Percentiles rank a stretch among this genome's conserved stretches.
Conservation (phyloP, 2,888 invertebrate species). For the Embidobia sp. region DNA sequence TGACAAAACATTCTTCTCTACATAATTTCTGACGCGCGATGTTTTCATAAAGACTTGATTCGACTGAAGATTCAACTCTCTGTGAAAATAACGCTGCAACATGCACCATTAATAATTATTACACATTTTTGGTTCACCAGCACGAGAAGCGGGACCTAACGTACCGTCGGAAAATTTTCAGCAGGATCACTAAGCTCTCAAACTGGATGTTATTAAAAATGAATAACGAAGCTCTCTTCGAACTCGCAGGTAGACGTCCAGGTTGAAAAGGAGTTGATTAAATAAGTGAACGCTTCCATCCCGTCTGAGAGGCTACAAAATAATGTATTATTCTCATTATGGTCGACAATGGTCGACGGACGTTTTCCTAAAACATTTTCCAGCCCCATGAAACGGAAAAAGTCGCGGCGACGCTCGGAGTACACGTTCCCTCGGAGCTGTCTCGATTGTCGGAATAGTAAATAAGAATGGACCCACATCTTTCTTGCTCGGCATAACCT, state of each 20-base stretch:
- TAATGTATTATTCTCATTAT: conserved; percentile 63
- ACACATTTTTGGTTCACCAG: too few species aligned
- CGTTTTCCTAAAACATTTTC: conserved; percentile 49
- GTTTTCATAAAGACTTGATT: too few species aligned
- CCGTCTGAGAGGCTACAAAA: conserved; percentile 39
- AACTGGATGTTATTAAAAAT: conserved; percentile 14
- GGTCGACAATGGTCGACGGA: conserved; percentile 42
- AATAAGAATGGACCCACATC: conserved; percentile 73
- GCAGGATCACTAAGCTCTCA: conserved; percentile 16
- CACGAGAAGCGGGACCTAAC: too few species aligned
- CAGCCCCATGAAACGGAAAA: conserved; percentile 42
- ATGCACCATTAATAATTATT: too few species aligned
- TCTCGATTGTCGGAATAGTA: conserved; percentile 69
- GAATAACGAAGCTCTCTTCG: conserved; percentile 5
- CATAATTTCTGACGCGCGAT: too few species aligned
- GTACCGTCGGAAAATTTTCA: too few species aligned
- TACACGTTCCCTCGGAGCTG: conserved; percentile 22
- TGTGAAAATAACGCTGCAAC: too few species aligned
- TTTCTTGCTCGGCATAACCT: conserved; percentile 71
- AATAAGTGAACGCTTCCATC: conserved; percentile 43
- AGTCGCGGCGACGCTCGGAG: too few species aligned
- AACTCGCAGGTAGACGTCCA: conserved; percentile 10
- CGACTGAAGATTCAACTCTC: too few species aligned
- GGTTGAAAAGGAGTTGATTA: conserved; percentile 45
- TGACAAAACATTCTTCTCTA: too few species aligned